A percentile compares a stretch with the other conserved stretches of the same genome.
Evolutionary conservation across 2,113 vertebrate genomes (phyloP).

Genomic region (Gadus macrocephalus): DNA sequence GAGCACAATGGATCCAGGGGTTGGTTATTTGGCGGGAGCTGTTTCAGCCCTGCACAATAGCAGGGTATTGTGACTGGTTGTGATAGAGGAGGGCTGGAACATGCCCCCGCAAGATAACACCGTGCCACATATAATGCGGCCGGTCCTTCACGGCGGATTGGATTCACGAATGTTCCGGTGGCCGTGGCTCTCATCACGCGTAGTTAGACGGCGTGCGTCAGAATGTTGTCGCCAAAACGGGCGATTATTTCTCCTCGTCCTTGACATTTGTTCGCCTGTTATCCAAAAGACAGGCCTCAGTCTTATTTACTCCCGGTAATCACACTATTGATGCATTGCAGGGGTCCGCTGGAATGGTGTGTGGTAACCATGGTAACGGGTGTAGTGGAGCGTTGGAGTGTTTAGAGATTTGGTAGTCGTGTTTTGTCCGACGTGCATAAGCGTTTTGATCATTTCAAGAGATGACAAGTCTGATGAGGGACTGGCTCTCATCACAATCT

Average conservation of each 20-base stretch:
- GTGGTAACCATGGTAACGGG: slow-evolving; percentile 10
- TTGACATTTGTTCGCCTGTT: slow-evolving; percentile 19
- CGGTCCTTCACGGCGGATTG: slow-evolving; percentile 48
- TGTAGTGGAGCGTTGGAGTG: neutral
- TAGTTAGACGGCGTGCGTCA: slow-evolving; percentile 28
- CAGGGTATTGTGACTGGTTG: slow-evolving; percentile 33
- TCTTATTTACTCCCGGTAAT: neutral
- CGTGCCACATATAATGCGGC: slow-evolving; percentile 28
- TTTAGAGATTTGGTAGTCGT: slow-evolving; percentile 7
- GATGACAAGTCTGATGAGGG: neutral
- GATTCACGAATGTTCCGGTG: slow-evolving; percentile 38
- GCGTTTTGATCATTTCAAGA: neutral
- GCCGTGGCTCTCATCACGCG: slow-evolving; percentile 21
- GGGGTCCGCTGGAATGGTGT: slow-evolving; percentile 1
- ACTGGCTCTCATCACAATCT: neutral
- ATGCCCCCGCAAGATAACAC: slow-evolving; percentile 51
- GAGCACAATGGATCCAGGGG: slow-evolving; percentile 24
- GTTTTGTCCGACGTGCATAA: neutral
- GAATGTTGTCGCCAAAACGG: slow-evolving; percentile 33
- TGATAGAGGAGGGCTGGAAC: slow-evolving; percentile 36
- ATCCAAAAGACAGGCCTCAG: slow-evolving; percentile 7
- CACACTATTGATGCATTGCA: neutral
- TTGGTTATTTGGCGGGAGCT: slow-evolving; percentile 20
- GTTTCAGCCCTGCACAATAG: slow-evolving; percentile 41
- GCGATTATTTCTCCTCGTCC: slow-evolving; percentile 11